Percentiles rank a stretch among this genome's conserved stretches.
Evolutionary conservation across 2,888 invertebrate species (phyloP).

Genomic region (Pelosia muscerda): DNA sequence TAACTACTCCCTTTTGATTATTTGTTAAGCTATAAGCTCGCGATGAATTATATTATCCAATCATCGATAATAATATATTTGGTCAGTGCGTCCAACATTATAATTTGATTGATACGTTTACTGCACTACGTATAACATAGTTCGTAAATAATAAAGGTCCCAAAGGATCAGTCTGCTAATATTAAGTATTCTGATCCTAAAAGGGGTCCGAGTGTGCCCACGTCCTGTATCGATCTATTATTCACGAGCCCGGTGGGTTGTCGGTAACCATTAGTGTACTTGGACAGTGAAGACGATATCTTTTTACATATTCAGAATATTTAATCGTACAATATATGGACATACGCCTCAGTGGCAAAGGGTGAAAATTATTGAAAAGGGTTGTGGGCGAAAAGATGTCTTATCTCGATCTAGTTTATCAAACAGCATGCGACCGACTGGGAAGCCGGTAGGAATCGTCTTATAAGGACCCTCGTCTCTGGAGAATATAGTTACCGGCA

Average conservation of each 20-base stretch:
- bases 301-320: neutral
- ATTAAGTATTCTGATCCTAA: slow-evolving; percentile 29
- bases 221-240: neutral
- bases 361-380: no score
- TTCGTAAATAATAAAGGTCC: neutral
- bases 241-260: neutral
- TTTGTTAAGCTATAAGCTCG: neutral
- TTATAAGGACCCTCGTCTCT: no score
- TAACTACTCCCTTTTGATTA: no score
- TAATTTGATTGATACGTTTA: neutral
- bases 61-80: neutral
- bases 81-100: neutral
- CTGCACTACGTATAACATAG: neutral
- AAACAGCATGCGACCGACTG: no score
- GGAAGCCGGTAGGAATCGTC: no score
- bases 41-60: neutral
- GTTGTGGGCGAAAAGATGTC: no score
- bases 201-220: slow-evolving; percentile 13
- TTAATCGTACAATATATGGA: neutral
- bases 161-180: neutral
- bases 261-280: neutral
- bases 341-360: no score
- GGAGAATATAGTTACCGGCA: no score
- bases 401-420: no score
- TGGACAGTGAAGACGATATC: neutral